Percentiles rank a stretch among this genome's conserved stretches.
Evolutionary conservation across 2,113 vertebrate genomes (phyloP).

Genomic region (Bufo gargarizans): DNA sequence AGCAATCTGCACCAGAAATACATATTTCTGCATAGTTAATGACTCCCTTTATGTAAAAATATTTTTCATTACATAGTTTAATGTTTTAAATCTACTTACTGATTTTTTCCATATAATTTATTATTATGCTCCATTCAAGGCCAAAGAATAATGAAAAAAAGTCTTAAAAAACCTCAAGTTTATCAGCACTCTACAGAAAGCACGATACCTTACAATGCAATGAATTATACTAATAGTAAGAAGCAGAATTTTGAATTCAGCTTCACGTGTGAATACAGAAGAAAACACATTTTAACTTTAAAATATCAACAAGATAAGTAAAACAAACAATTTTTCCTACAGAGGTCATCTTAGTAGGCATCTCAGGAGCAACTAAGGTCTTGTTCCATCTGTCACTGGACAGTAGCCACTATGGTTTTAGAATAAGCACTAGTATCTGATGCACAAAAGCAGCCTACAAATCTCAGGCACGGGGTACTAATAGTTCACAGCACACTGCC

Average conservation of each 20-base stretch:
- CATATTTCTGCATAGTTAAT: no score
- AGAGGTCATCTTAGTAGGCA: neutral
- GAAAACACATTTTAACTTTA: no score
- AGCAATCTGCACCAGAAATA: no score
- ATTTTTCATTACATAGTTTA: neutral
- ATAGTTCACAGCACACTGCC: neutral
- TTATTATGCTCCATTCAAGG: neutral
- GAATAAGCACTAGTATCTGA: neutral
- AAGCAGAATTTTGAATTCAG: neutral
- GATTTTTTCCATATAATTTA: neutral
- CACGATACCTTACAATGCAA: no score
- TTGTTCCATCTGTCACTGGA: neutral
- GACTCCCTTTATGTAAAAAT: no score
- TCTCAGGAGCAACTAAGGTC: neutral
- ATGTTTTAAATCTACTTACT: neutral
- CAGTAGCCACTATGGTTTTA: neutral
- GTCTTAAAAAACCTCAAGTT: no score
- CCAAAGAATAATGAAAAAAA: neutral
- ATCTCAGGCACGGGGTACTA: neutral
- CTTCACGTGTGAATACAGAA: no score
- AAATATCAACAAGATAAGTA: no score
- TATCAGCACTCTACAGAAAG: no score
- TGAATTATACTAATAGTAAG: neutral
- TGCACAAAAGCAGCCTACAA: neutral
- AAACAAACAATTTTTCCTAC: no score